Conservation (phyloP, 2,888 invertebrate species). For the Hanleya hanleyi region DNA sequence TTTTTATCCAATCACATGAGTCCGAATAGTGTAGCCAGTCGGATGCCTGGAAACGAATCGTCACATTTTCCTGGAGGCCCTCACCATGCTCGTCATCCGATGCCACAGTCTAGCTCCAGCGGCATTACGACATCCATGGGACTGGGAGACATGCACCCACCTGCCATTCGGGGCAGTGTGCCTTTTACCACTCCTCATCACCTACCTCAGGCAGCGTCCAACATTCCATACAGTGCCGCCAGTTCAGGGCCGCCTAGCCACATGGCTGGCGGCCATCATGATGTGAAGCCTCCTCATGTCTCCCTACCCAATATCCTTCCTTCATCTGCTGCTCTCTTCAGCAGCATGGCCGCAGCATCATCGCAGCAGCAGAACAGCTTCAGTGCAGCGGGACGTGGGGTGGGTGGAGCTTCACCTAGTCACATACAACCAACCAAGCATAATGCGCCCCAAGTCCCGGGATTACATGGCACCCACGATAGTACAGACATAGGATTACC, state of each 20-base stretch:
- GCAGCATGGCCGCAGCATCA: background rate
- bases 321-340: background rate
- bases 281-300: background rate
- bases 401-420: background rate
- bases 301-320: background rate
- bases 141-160: background rate
- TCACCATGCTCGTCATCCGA: background rate
- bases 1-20: background rate
- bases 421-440: background rate
- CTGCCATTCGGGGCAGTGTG: slow-evolving; percentile 14
- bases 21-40: background rate
- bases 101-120: background rate
- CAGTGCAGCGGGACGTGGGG: background rate
- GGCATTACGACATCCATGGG: background rate
- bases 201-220: slow-evolving; percentile 33
- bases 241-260: background rate
- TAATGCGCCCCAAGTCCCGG: slow-evolving; percentile 12
- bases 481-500: slow-evolving; percentile 32
- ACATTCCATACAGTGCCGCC: slow-evolving; percentile 42
- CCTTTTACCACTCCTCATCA: slow-evolving; percentile 38
- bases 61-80: background rate
- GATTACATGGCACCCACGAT: slow-evolving; percentile 4
- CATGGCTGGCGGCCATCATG: background rate
- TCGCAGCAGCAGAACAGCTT: background rate
- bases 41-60: background rate